Evolutionary conservation across 2,113 vertebrate genomes (phyloP), one percentile per base, ranked within the genome.

Genomic region (Paramisgurnus dabryanus): DNA sequence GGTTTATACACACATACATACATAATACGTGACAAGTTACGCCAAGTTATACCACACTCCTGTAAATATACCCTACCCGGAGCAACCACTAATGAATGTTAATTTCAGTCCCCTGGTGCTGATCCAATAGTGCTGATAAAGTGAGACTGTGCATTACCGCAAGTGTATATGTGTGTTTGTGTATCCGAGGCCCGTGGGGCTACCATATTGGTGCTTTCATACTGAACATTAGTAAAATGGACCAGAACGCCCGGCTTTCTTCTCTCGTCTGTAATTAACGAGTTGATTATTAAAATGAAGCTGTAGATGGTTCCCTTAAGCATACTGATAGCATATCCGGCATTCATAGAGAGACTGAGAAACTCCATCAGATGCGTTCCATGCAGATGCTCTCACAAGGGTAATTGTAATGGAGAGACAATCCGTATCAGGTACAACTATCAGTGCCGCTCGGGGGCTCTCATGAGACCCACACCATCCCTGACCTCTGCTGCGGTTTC

Each of bases 211-310:
- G 61, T 34, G 67, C 80, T 69, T 86, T 76, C 77, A 72, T 66
- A 64, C 58, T 45, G 53, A 82, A 77, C 79, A 84, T 86, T 84
- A 83, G 71, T 74, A 85, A 80, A 85, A 84, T 84, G 78, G 80
- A 65, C 74, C 82, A 67, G 34, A 57, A 77, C 43, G 74, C 67
- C 61, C 43, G 63, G 69, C 64, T 82, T 78, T 83, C 75, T 81
- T 78, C 61, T 27, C 70, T 75, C 7, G 7, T 39, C 80, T 77
- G 79, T 81, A 84, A 82, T 86, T 86, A 86, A 84, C 18, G 68
- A 76, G 80, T 76, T 80, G 82, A 86, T 86, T 84, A 82, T 84
- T 86, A 80, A 81, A 76, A 83, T 82, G 76, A 81, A 76, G 64
- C 64, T 53, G 76, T 63, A 77, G 76, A 83, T 76, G 17, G 61